Evolutionary conservation across 2,888 invertebrate genomes (phyloP), one percentile per base, ranked within the genome.

Genomic region (Caenorhabditis sp.): DNA sequence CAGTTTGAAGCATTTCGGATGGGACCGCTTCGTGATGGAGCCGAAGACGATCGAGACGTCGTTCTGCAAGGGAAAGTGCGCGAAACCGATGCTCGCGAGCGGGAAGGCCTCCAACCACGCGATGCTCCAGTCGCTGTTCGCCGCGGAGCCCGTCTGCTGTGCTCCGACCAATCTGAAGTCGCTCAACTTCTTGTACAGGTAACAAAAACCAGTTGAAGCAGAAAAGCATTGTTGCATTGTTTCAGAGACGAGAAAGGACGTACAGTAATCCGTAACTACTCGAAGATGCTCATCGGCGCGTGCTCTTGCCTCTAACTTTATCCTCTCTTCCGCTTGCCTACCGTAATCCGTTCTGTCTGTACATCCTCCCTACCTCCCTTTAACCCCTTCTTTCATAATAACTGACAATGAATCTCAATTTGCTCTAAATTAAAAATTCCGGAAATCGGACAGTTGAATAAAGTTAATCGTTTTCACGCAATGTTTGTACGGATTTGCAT

Each of bases 91-190:
- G 52, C 62, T 70, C 22, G 22, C 62, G 2, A 68, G 22, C 30
- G 53, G 59, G 32, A 82, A 78, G 24, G 80, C 82, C 0, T 77
- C 82, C 7, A 82, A 82, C 35, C 82, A 82, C 27, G 82, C 82
- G 0, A 72, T 77, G 50, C 80, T 82, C 1, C 82, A 82, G 41
- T 80, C 82, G 8, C 26, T 82, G 26, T 73, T 82, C 13, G 78
- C 78, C n/a, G 50, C 72, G 6, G 78, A 72, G 37, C 77, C 78
- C 5, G 74, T 78, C 5, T 82, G 82, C 37, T 82, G 82, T 76
- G 78, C 78, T 35, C 78, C 82, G 22, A 72, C 48, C 9, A 71
- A 76, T 46, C 52, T 77, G 27, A 76, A 79, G 32, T 78, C 80
- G 1, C 56, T 82, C 22, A 82, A 80, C 27, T 43, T 82, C n/a